phyloP scores from a whole-genome alignment of 2,797 vertebrate species.

The Gadopsis bispinosus region DNA sequence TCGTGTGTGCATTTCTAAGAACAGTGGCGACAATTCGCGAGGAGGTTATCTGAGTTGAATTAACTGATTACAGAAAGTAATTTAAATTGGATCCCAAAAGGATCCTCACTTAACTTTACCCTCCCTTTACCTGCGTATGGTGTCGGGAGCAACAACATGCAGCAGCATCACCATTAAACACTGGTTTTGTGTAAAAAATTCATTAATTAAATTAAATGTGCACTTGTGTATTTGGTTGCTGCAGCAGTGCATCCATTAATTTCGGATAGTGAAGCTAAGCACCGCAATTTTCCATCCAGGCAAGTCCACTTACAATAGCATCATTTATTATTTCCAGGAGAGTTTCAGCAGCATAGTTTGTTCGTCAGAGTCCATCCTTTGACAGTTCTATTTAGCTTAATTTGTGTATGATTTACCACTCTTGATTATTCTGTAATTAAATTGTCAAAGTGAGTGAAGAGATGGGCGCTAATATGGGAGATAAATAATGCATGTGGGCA shows the following conservation, averaged over 20 bases:
- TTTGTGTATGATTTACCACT: slow-evolving; percentile 56
- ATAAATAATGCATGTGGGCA: slow-evolving; percentile 30
- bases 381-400: slow-evolving; percentile 59
- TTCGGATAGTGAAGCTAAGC: neutral
- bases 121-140: too few species aligned
- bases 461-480: slow-evolving; percentile 16
- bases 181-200: neutral
- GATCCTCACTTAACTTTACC: too few species aligned
- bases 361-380: slow-evolving; percentile 37
- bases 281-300: neutral
- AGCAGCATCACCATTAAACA: neutral
- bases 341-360: slow-evolving; percentile 28
- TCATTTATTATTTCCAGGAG: slow-evolving; percentile 32
- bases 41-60: neutral
- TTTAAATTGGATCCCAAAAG: neutral
- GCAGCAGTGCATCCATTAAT: neutral
- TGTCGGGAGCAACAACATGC: too few species aligned
- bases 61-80: neutral
- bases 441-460: slow-evolving; percentile 66
- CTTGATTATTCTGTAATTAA: slow-evolving; percentile 63
- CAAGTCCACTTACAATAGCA: slow-evolving; percentile 4
- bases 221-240: neutral
- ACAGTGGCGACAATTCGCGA: too few species aligned
- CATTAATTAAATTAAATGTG: neutral
- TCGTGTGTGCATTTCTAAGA: neutral